A percentile compares a stretch with the other conserved stretches of the same genome.
Evolutionary conservation across 2,113 vertebrate species (phyloP).

Genomic region (Podocnemis expansa): DNA sequence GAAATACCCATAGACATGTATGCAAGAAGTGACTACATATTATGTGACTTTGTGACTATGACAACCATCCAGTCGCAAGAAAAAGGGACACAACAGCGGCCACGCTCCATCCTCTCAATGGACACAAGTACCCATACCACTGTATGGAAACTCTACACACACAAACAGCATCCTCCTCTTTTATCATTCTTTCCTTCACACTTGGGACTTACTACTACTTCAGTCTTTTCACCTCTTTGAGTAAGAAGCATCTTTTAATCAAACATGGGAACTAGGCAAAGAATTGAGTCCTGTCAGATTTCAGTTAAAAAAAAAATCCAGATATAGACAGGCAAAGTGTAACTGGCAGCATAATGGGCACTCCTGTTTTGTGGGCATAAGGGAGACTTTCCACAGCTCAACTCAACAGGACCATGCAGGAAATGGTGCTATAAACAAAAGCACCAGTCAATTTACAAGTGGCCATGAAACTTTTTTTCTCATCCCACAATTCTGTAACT

Average conservation of each 20-base stretch:
- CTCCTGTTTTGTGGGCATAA: not conserved
- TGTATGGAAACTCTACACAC: not conserved
- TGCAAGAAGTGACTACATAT: not conserved
- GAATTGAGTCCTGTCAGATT: not conserved
- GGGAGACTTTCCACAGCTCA: not conserved
- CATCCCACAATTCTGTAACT: not conserved
- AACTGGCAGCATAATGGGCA: not conserved
- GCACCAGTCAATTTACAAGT: not conserved
- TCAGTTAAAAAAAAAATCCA: not conserved
- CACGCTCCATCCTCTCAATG: rapidly evolving
- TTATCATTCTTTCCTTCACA: not conserved
- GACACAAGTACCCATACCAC: not conserved
- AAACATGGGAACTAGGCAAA: not conserved
- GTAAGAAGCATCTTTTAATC: not conserved
- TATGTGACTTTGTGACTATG: not conserved
- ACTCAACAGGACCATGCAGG: not conserved
- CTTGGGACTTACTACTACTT: not conserved
- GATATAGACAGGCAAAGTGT: not conserved
- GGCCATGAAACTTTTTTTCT: not conserved
- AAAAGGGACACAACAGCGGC: not conserved
- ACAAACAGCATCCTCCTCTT: not conserved
- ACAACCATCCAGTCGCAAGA: not conserved
- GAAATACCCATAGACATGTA: not conserved
- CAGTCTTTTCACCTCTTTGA: not conserved
- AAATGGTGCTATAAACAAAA: not conserved